Base-by-base conservation (phyloP, 2,888 invertebrate species). In the Hirtodrosophila duncani region DNA sequence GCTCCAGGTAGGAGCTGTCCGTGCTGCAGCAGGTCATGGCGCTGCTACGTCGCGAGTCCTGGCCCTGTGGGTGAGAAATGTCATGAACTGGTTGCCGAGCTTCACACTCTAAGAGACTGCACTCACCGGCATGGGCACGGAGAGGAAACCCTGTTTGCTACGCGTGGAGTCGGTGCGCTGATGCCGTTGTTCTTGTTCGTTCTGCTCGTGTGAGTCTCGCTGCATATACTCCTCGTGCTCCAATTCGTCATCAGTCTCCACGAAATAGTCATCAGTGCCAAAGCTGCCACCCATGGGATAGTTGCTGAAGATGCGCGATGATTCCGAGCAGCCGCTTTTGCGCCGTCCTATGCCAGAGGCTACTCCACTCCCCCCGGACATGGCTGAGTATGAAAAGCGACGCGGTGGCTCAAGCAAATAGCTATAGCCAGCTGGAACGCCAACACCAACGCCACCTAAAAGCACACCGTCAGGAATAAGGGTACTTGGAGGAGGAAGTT, bases 21-120 rank as follows among this genome's bases (percentile, higher is more conserved):
- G 94, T 93, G 82, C 94, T 94, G 69, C 94, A 94, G 86, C 94
- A 94, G 18, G 94, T 94, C 77, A 93, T 92, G 63, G 93, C 94
- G 83, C 94, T 94, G 70, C 92, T 89, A 33, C 94, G 90, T 29
- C 94, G 86, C 6, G 89, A 87, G 44, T 88, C 87, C 39, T 86
- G 84, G 38, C 84, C 85, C 87, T 87, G 49, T 5, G 7, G 11
- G 3, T 1, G 1, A 9, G 8, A n/a, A 9, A 2, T 8, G 2
- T n/a, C n/a, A n/a, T n/a, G n/a, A n/a, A n/a, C n/a, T n/a, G n/a
- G n/a, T n/a, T n/a, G n/a, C n/a, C n/a, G n/a, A n/a, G n/a, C n/a
- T n/a, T n/a, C n/a, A n/a, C n/a, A n/a, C n/a, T n/a, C n/a, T n/a
- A n/a, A n/a, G n/a, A n/a, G n/a, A n/a, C 10, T 14, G n/a, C 14